These are phyloP conservation scores for Plectropomus leopardus DNA, from an alignment of 2,113 vertebrate genomes.

Conservation along the genomic window DNA sequence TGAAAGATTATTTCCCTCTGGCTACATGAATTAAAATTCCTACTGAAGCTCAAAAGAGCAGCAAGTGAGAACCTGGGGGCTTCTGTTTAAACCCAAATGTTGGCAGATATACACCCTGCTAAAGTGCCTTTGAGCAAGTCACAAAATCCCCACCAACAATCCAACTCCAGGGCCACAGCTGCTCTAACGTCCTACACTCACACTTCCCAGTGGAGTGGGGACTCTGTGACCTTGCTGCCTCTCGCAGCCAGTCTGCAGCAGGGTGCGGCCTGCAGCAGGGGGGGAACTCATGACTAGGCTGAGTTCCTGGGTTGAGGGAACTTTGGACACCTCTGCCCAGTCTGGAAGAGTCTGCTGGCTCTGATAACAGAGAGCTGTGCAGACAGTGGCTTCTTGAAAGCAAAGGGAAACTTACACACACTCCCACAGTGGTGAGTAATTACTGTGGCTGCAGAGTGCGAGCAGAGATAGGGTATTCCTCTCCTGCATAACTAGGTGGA, in stretches of 20 bases:
- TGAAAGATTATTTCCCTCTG: conserved; percentile 11
- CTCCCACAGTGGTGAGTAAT: conserved; percentile 66
- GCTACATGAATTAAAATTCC: neutral
- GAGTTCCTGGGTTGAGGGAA: conserved; percentile 35
- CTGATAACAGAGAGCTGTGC: conserved; percentile 63
- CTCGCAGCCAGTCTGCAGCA: conserved; percentile 19
- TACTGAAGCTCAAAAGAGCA: neutral
- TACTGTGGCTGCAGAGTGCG: conserved; percentile 54
- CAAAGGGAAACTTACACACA: conserved; percentile 40
- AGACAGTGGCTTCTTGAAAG: conserved; percentile 37
- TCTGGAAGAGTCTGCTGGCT: conserved; percentile 52
- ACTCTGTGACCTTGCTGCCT: conserved; percentile 28
- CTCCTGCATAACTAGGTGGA: conserved; percentile 58
- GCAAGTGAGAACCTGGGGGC: neutral
- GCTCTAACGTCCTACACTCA: neutral
- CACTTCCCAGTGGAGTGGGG: neutral
- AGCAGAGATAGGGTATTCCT: conserved; percentile 67
- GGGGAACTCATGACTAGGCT: neutral
- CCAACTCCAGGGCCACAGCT: neutral
- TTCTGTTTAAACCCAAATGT: neutral
- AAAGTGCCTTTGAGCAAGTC: conserved; percentile 19
- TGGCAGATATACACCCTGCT: neutral
- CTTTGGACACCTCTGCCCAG: conserved; percentile 32
- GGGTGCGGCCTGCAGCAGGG: neutral
- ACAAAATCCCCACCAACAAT: neutral